A percentile compares a stretch with the other conserved stretches of the same genome.
Conservation (phyloP, 53 echinoderm and acorn worm species). For the Echinometra lucunter region DNA sequence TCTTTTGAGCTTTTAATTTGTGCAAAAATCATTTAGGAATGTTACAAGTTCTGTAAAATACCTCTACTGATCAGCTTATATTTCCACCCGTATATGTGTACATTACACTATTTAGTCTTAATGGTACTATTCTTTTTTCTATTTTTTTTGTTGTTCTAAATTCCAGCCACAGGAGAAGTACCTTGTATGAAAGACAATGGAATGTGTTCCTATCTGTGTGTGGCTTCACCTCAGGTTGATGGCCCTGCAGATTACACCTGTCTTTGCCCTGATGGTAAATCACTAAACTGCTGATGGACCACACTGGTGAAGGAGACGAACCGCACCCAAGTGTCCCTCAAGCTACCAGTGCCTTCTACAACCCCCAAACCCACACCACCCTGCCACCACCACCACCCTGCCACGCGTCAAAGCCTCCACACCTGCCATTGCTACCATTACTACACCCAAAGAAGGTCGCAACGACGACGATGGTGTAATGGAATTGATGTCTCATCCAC, state of each 20-base stretch:
- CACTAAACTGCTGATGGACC: constrained; percentile 76
- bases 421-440: constrained; percentile 44
- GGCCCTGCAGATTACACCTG: constrained; percentile 85
- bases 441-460: constrained; percentile 68
- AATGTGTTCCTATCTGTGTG: constrained; percentile 92
- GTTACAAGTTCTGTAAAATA: too few species aligned
- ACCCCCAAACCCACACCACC: background rate
- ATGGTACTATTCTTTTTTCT: background rate
- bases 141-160: constrained; percentile 47
- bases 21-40: too few species aligned
- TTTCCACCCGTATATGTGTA: too few species aligned
- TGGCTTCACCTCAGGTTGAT: constrained; percentile 80
- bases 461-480: constrained; percentile 43
- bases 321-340: constrained; percentile 61
- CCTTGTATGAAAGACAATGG: constrained; percentile 79
- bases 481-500: background rate
- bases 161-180: constrained; percentile 55
- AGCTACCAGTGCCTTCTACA: constrained; percentile 2
- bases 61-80: too few species aligned
- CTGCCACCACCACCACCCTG: constrained; percentile 53
- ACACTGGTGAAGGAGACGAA: constrained; percentile 78
- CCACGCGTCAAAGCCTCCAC: constrained; percentile 74
- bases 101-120: background rate
- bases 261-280: constrained; percentile 79
- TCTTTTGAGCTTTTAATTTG: too few species aligned